These are phyloP conservation scores for Cyclophora albipunctata DNA, from an alignment of 2,888 invertebrate species.

Conservation along the genomic window DNA sequence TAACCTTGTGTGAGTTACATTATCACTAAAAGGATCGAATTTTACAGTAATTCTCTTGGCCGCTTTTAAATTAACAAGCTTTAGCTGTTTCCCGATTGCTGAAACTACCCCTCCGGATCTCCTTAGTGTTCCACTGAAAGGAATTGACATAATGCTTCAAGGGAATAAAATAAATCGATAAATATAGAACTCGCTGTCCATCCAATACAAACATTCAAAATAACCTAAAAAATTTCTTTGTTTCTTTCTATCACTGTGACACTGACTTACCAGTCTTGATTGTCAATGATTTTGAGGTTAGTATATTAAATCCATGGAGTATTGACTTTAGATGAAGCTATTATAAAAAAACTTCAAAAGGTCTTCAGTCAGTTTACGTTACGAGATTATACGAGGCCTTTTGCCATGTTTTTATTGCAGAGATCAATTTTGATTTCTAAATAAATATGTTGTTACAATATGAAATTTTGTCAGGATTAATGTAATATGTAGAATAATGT, in stretches of 20 bases:
- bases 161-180: constrained; percentile 25
- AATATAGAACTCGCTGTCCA: constrained; percentile 13
- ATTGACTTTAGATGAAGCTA: no score
- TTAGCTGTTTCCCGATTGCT: constrained; percentile 84
- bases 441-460: no score
- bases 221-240: constrained; percentile 1
- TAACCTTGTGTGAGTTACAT: constrained; percentile 79
- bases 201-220: constrained; percentile 1
- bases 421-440: no score
- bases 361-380: no score
- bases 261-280: neutral
- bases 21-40: constrained; percentile 89
- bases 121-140: constrained; percentile 79
- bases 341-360: no score
- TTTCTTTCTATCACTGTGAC: neutral
- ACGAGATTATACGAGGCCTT: no score
- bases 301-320: no score
- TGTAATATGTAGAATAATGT: no score
- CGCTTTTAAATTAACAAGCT: constrained; percentile 83
- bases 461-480: no score
- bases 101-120: constrained; percentile 81
- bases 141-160: constrained; percentile 80
- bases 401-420: no score
- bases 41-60: constrained; percentile 84
- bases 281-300: no score